Percentiles rank a stretch among this genome's conserved stretches.
Conservation (phyloP, 2,797 vertebrate genomes). For the Eutrigla gurnardus region DNA sequence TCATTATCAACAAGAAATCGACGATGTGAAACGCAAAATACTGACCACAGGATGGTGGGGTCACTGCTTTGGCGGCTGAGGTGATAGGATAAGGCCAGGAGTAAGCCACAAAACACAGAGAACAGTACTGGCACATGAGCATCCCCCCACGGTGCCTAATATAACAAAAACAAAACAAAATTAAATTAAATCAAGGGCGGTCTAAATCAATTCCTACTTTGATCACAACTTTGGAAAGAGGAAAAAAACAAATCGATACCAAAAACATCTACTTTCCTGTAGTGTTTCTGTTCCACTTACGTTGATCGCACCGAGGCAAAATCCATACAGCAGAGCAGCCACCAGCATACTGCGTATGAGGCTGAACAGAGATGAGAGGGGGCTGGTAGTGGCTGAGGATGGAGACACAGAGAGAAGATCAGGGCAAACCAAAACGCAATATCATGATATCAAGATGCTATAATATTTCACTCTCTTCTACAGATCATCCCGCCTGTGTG, state of each 20-base stretch:
- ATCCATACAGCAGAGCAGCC: constrained; percentile 90
- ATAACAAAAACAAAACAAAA: neutral
- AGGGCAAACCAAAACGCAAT: constrained; percentile 8
- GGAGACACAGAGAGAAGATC: constrained; percentile 15
- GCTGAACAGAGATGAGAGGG: constrained; percentile 90
- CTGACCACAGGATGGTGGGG: constrained; percentile 91
- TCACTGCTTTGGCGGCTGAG: constrained; percentile 94
- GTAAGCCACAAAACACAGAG: constrained; percentile 92
- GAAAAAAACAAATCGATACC: neutral
- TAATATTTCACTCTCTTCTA: neutral
- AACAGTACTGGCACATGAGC: constrained; percentile 93
- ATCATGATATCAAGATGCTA: neutral
- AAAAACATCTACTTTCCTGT: neutral
- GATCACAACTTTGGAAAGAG: neutral
- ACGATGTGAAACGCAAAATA: constrained; percentile 34
- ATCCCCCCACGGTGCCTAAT: constrained; percentile 90
- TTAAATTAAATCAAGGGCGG: neutral
- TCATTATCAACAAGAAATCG: too few species aligned
- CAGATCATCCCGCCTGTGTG: neutral
- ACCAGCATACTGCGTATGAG: constrained; percentile 89
- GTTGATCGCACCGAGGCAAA: constrained; percentile 91
- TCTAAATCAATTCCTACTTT: neutral
- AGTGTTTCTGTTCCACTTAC: constrained; percentile 74
- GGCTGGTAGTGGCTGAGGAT: constrained; percentile 90
- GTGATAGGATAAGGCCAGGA: constrained; percentile 92